Evolutionary conservation across 2,113 vertebrate species (phyloP).

Genomic region (Paratilapia polleni): DNA sequence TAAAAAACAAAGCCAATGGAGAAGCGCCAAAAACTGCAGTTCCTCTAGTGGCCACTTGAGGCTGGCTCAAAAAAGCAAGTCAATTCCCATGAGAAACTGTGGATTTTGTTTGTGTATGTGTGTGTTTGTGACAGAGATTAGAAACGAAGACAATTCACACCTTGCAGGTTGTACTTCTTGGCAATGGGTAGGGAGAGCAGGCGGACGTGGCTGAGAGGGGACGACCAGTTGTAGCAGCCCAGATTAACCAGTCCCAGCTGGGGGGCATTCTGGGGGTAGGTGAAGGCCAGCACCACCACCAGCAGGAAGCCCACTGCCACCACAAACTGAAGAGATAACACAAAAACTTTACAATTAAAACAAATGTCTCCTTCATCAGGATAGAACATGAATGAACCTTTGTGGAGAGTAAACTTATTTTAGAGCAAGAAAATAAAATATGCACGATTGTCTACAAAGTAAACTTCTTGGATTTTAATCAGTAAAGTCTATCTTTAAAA

Average conservation of each 20-base stretch:
- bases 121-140: neutral
- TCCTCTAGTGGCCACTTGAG: too few species aligned
- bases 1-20: too few species aligned
- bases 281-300: conserved; percentile 85
- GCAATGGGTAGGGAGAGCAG: conserved; percentile 92
- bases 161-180: conserved; percentile 93
- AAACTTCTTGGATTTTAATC: neutral
- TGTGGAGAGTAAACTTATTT: neutral
- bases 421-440: neutral
- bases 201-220: conserved; percentile 88
- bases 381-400: neutral
- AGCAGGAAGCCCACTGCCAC: conserved; percentile 86
- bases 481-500: neutral
- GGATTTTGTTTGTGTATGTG: neutral
- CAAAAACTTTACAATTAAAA: neutral
- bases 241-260: conserved; percentile 81
- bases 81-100: neutral
- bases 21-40: too few species aligned
- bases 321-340: conserved; percentile 78
- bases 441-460: neutral
- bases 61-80: too few species aligned
- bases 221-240: conserved; percentile 86
- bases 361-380: neutral
- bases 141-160: conserved; percentile 48
- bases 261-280: conserved; percentile 84